Base-by-base conservation (phyloP, 2,113 vertebrate species). In the Machaerirhynchus nigripectus region DNA sequence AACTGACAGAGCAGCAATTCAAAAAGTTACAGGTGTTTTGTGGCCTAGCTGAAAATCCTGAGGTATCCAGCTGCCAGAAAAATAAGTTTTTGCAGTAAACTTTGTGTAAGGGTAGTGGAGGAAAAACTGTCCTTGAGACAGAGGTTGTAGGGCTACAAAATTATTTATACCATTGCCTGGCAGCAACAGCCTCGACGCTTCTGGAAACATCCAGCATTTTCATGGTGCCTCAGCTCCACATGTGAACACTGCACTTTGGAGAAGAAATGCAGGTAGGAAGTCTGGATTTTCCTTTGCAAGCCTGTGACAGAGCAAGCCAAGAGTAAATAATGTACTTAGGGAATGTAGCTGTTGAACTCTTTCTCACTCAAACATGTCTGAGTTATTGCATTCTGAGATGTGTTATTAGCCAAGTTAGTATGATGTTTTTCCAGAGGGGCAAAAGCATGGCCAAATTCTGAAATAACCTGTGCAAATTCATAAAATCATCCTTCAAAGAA, bases 191-290 rank as follows among this genome's bases (percentile, higher is more conserved):
- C 35, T 68, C 63, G 26, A 23, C 65, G 49, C 28, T 55, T 27
- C 28, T 64, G 27, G 23, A 56, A 44, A 47, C 13, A 22, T 6
- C 31, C 55, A 57, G 30, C n/a, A 44, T 40, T 24, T 65, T 56
- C 24, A 13, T 0, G 0, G 6, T 3, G 0, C 31, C 64, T 84
- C 26, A 35, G n/a, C 35, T 76, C 12, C 33, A 9, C 0, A 0
- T 18, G 44, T 53, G 13, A 31, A 20, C 20, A 11, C 15, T 24
- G 65, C 4, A 0, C 33, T 63, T 53, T 42, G 24, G 31, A 78
- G 64, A 78, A 63, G 35, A 75, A n/a, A 47, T 5, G 1, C 23
- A 52, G 49, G 44, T 42, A 88, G 12, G 57, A 68, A 92, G 76
- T 10, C 19, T 88, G 79, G 6, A 21, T 67, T 90, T 89, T 44